A percentile compares a stretch with the other conserved stretches of the same genome.
Evolutionary conservation across 2,888 invertebrate species (phyloP).

Genomic region (Laothoe populi): DNA sequence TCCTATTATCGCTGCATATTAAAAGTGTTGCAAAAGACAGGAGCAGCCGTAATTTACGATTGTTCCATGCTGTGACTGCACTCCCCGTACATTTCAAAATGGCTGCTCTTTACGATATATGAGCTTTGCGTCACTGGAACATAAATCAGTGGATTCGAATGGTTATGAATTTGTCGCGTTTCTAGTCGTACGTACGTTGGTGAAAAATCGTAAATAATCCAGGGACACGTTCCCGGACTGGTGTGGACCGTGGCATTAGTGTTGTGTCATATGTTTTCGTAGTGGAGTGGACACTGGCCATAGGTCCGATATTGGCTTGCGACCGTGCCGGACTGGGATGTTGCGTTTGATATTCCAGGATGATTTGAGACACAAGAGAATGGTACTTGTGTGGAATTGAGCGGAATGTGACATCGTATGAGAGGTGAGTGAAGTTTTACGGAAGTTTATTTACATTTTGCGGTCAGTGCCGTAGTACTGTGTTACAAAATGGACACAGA

Average conservation of each 20-base stretch:
- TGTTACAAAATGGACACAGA: constrained; percentile 76
- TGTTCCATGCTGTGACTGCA: constrained; percentile 85
- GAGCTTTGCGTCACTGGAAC: constrained; percentile 86
- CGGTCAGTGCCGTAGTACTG: constrained; percentile 59
- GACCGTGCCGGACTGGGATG: constrained; percentile 79
- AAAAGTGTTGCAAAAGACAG: constrained; percentile 58
- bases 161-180: constrained; percentile 69
- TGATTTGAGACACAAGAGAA: constrained; percentile 77
- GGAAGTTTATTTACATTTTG: constrained; percentile 80
- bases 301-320: constrained; percentile 83
- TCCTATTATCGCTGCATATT: constrained; percentile 59
- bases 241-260: constrained; percentile 69
- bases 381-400: constrained; percentile 80
- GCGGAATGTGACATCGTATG: constrained; percentile 85
- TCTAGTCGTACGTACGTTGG: constrained; percentile 69
- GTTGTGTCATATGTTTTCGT: constrained; percentile 84
- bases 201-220: constrained; percentile 69
- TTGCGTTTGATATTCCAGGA: constrained; percentile 79
- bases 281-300: constrained; percentile 80
- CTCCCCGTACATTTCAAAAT: constrained; percentile 86
- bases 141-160: constrained; percentile 79
- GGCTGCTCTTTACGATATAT: constrained; percentile 85
- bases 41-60: constrained; percentile 75
- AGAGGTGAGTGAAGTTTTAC: constrained; percentile 75
- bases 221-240: constrained; percentile 63